Conservation (phyloP, 1,140 invertebrate genomes). For the Myzus persicae region DNA sequence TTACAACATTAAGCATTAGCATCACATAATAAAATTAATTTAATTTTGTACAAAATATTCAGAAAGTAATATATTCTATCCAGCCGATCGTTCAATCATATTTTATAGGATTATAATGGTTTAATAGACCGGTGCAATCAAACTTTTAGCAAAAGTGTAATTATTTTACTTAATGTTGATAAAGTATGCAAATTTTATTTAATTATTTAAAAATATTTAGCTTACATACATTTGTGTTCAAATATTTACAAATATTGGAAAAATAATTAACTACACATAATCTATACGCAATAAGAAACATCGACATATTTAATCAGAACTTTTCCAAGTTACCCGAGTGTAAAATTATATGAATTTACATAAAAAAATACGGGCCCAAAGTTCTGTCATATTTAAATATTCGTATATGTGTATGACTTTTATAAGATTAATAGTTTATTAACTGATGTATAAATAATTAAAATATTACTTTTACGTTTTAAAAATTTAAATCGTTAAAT, state of each 20-base stretch:
- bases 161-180: background rate
- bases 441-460: background rate
- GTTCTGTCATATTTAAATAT: background rate
- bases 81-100: background rate
- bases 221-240: background rate
- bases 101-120: background rate
- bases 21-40: background rate
- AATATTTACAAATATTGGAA: background rate
- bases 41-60: background rate
- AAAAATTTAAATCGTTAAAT: too few species aligned
- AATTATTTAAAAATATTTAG: background rate
- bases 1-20: background rate
- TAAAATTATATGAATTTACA: background rate
- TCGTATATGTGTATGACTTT: background rate
- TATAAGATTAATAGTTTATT: background rate
- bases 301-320: too few species aligned
- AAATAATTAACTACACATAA: background rate
- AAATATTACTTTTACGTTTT: too few species aligned
- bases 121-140: background rate
- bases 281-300: too few species aligned
- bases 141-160: background rate
- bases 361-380: background rate
- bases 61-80: background rate
- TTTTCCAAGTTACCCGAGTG: too few species aligned
- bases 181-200: background rate